A percentile compares a stretch with the other conserved stretches of the same genome.
Conservation (phyloP, 92 coral and sea anemone species). For the Phenganax subtilis region DNA sequence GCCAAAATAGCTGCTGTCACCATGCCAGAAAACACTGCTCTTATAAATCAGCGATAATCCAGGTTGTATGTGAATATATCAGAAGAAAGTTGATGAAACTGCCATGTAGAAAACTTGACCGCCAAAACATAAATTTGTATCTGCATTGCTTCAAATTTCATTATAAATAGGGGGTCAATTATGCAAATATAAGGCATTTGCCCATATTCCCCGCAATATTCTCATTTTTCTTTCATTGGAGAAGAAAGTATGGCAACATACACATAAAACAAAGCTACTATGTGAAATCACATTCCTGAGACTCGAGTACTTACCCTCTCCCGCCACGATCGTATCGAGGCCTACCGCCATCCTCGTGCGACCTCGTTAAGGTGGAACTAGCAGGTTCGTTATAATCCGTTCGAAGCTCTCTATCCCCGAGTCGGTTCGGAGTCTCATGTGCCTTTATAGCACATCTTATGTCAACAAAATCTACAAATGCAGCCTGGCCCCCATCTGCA, state of each 20-base stretch:
- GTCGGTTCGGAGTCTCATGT: conserved; percentile 87
- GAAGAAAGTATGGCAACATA: neutral
- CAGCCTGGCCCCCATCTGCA: conserved; percentile 94
- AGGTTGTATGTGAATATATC: too few species aligned
- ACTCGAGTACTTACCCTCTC: conserved; percentile 80
- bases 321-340: conserved; percentile 77
- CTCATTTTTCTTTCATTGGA: neutral
- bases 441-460: conserved; percentile 98
- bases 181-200: too few species aligned
- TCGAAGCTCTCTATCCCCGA: conserved; percentile 92
- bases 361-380: conserved; percentile 61
- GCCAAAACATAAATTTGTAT: too few species aligned
- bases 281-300: neutral
- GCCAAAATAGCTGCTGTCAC: too few species aligned
- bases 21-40: too few species aligned
- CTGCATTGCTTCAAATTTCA: too few species aligned
- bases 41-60: too few species aligned
- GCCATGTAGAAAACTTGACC: too few species aligned
- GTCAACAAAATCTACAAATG: conserved; percentile 98
- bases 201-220: neutral
- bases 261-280: neutral
- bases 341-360: conserved; percentile 69
- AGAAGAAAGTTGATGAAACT: too few species aligned
- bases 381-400: conserved; percentile 98
- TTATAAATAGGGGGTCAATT: too few species aligned